Percentiles rank a stretch among this genome's conserved stretches.
Evolutionary conservation across 1,140 invertebrate genomes (phyloP).

Genomic region (Aphis craccivora): DNA sequence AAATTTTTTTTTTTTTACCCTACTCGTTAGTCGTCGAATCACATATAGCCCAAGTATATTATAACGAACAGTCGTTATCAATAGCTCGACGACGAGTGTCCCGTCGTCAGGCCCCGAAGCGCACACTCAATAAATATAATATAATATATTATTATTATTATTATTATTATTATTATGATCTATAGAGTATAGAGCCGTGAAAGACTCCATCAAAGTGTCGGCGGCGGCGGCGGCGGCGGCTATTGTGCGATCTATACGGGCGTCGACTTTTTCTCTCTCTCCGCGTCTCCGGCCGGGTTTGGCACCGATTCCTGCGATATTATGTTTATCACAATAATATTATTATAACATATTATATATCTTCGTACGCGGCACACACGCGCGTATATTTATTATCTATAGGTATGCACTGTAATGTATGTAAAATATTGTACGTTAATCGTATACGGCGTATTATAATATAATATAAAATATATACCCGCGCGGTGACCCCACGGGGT

Average conservation of each 20-base stretch:
- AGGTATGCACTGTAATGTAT: neutral
- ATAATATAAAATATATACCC: neutral
- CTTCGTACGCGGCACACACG: too few relatives aligned
- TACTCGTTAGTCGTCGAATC: neutral
- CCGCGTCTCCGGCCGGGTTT: neutral
- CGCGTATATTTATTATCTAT: neutral
- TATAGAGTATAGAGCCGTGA: neutral
- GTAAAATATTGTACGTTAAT: neutral
- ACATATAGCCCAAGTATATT: neutral
- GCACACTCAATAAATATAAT: neutral
- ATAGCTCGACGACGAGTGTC: neutral
- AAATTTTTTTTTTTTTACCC: neutral
- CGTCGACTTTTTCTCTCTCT: neutral
- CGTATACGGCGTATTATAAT: neutral
- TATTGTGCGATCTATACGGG: neutral
- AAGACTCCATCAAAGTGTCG: neutral
- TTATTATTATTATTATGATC: neutral
- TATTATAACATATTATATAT: neutral
- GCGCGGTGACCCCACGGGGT: conserved; percentile 25
- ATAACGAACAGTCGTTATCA: neutral
- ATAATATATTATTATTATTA: neutral
- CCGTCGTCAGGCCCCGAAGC: neutral
- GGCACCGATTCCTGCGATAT: conserved; percentile 3
- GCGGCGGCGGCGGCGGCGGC: too few relatives aligned
- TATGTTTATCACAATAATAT: conserved; percentile 1